Evolutionary conservation across 2,888 invertebrate genomes (phyloP).

Genomic region (Ormyrus labotus): DNA sequence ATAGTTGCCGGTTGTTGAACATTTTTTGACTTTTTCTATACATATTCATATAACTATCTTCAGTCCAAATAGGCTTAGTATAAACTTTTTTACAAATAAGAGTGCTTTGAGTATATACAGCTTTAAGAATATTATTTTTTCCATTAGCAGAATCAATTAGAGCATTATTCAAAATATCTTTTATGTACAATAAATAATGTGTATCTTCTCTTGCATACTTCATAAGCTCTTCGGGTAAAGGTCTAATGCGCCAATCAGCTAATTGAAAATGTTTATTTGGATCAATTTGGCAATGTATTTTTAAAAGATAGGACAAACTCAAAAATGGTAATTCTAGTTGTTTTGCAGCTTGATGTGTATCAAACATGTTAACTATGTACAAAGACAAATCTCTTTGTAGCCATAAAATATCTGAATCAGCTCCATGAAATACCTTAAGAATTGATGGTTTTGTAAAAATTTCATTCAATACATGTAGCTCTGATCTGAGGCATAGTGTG

Average conservation of each 20-base stretch:
- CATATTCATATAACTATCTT: conserved; percentile 85
- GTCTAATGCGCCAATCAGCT: conserved; percentile 82
- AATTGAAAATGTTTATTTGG: conserved; percentile 94
- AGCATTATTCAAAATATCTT: conserved; percentile 86
- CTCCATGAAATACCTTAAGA: conserved; percentile 96
- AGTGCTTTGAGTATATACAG: conserved; percentile 86
- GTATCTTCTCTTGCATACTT: conserved; percentile 95
- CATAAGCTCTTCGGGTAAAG: conserved; percentile 88
- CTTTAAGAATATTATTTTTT: conserved; percentile 80
- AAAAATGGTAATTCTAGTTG: conserved; percentile 83
- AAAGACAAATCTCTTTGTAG: conserved; percentile 95
- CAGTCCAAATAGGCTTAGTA: conserved; percentile 84
- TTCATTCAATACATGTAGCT: conserved; percentile 89
- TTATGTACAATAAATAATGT: conserved; percentile 94
- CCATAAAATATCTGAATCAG: conserved; percentile 92
- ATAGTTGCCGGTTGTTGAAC: conserved; percentile 91
- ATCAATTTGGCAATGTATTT: conserved; percentile 85
- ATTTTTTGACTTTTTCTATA: conserved; percentile 86
- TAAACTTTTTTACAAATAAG: conserved; percentile 88
- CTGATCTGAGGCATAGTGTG: conserved; percentile 87
- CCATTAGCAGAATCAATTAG: conserved; percentile 83
- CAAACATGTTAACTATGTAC: conserved; percentile 97
- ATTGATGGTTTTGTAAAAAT: conserved; percentile 93
- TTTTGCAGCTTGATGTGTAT: conserved; percentile 93
- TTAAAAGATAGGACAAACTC: conserved; percentile 87